These are phyloP conservation scores for Coregonus clupeaformis DNA, from an alignment of 2,113 vertebrate genomes.

Conservation along the genomic window DNA sequence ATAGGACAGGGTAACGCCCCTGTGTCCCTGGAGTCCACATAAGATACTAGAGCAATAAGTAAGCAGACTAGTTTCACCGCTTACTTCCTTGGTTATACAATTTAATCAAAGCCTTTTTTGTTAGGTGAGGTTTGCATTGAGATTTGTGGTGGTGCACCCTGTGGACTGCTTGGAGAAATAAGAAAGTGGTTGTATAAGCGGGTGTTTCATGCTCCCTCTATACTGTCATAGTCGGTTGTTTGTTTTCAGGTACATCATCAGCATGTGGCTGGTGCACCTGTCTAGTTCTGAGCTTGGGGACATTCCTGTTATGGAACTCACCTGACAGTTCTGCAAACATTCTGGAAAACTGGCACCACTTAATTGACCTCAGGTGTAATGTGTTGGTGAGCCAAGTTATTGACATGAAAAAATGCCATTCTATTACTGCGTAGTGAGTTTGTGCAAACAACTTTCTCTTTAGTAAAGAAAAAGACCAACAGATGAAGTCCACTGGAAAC, in stretches of 20 bases:
- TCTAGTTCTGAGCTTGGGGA: too few species aligned
- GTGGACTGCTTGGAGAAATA: constrained; percentile 7
- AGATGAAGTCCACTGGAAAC: too few species aligned
- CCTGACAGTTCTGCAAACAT: too few species aligned
- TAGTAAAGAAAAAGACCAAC: too few species aligned
- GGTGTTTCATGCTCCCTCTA: constrained; percentile 7
- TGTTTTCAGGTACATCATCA: constrained; percentile 2
- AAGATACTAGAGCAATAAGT: neutral
- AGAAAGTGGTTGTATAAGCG: neutral
- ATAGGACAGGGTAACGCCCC: neutral
- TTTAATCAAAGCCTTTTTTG: constrained; percentile 11
- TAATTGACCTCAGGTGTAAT: too few species aligned
- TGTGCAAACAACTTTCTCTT: too few species aligned
- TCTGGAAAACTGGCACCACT: too few species aligned
- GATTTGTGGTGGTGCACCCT: constrained; percentile 18
- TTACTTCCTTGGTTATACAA: neutral
- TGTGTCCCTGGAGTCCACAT: neutral
- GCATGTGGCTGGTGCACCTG: too few species aligned
- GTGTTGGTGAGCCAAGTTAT: too few species aligned
- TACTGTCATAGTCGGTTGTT: neutral
- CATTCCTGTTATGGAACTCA: too few species aligned
- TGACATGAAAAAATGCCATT: too few species aligned
- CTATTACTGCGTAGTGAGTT: too few species aligned
- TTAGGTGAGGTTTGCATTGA: constrained; percentile 9
- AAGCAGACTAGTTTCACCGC: neutral